These are phyloP conservation scores for Pipistrellus pipistrellus DNA, from an alignment of 2,797 vertebrate species.

Conservation along the genomic window DNA sequence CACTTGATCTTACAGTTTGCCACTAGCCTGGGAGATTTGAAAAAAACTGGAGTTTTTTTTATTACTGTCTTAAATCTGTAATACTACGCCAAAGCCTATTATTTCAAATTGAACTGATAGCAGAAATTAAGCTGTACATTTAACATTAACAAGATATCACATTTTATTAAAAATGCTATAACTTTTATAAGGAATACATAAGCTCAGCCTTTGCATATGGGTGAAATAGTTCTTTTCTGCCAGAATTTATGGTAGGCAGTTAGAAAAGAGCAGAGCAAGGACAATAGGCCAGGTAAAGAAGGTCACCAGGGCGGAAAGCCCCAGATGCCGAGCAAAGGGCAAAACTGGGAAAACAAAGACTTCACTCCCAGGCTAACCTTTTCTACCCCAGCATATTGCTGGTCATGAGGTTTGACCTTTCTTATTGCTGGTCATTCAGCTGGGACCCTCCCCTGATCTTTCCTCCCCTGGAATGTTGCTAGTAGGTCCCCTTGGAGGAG, in stretches of 20 bases:
- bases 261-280: neutral
- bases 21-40: neutral
- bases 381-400: neutral
- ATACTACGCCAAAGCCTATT: neutral
- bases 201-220: neutral
- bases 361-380: neutral
- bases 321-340: neutral
- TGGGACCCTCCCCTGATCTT: neutral
- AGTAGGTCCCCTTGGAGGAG: neutral
- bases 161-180: slow-evolving; percentile 48
- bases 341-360: neutral
- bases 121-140: slow-evolving; percentile 11
- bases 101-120: slow-evolving; percentile 32
- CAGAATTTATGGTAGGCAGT: neutral
- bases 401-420: neutral
- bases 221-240: neutral
- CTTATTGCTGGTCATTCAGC: neutral
- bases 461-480: neutral
- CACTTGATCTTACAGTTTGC: neutral
- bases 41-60: neutral
- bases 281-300: neutral
- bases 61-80: neutral
- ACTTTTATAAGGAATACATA: neutral
- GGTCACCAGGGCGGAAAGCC: neutral
- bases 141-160: neutral